These are phyloP conservation scores for Phalacrocorax brasilianus DNA, from an alignment of 2,113 vertebrate species.

Conservation along the genomic window DNA sequence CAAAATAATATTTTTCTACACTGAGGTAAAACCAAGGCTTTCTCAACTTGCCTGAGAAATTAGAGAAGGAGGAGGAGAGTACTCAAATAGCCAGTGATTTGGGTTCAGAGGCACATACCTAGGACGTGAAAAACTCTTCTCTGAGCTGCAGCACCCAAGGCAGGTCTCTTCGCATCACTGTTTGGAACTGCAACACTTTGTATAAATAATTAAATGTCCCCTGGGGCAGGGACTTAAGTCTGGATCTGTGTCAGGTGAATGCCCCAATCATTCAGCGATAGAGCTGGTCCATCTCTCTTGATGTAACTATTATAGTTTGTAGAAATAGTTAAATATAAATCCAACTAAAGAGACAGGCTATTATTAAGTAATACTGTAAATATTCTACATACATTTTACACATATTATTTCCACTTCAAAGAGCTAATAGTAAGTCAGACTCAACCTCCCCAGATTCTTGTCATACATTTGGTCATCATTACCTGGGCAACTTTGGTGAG, in stretches of 20 bases:
- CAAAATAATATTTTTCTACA: background rate
- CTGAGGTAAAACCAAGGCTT: background rate
- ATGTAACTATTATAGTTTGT: background rate
- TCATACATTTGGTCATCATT: background rate
- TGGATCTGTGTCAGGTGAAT: background rate
- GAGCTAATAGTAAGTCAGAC: background rate
- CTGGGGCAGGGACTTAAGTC: background rate
- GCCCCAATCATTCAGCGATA: background rate
- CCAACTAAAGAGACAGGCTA: background rate
- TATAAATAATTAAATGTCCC: background rate
- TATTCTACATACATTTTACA: background rate
- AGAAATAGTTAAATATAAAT: background rate
- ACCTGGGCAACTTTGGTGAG: background rate
- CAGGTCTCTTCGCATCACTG: background rate
- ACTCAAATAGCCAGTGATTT: background rate
- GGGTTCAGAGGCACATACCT: rapidly evolving
- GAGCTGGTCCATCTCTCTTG: background rate
- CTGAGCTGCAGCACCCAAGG: background rate
- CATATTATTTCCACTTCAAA: background rate
- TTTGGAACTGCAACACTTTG: background rate
- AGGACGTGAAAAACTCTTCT: background rate
- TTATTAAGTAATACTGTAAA: background rate
- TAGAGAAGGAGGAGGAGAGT: background rate
- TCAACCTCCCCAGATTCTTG: background rate
- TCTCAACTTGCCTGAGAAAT: background rate